phyloP scores from a whole-genome alignment of 2,797 vertebrate species.

The Arrhamphus sclerolepis region DNA sequence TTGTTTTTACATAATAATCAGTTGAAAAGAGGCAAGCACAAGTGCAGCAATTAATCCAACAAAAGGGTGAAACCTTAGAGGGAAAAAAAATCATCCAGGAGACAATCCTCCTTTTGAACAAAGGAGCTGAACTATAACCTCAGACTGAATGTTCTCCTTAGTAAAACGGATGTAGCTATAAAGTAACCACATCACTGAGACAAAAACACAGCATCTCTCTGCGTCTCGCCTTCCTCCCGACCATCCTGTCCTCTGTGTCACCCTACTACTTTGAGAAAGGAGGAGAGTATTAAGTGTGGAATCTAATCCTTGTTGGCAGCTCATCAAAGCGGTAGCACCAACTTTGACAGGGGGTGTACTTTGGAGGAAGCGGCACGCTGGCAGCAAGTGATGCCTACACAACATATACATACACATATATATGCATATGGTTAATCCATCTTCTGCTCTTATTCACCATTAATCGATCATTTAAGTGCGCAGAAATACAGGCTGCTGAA shows the following conservation, averaged over 20 bases:
- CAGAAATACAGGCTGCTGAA: too few relatives aligned
- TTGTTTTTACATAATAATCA: not conserved
- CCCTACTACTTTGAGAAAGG: conserved; percentile 73
- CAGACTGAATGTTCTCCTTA: conserved; percentile 28
- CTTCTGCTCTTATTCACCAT: too few relatives aligned
- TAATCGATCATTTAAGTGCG: too few relatives aligned
- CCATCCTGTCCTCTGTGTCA: conserved; percentile 74
- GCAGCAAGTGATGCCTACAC: conserved; percentile 51
- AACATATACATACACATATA: not conserved
- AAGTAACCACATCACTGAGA: conserved; percentile 41
- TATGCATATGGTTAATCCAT: too few relatives aligned
- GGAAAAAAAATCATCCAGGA: conserved; percentile 17
- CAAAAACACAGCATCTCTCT: conserved; percentile 64
- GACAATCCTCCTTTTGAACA: conserved; percentile 54
- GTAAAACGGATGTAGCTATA: conserved; percentile 55
- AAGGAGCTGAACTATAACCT: conserved; percentile 46
- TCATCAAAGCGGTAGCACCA: conserved; percentile 70
- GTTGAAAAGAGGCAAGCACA: conserved; percentile 12
- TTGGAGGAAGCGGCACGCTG: conserved; percentile 46
- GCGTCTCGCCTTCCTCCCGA: conserved; percentile 47
- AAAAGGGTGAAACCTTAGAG: conserved; percentile 38
- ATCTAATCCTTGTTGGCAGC: conserved; percentile 73
- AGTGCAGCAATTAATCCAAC: conserved; percentile 40
- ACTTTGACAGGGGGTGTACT: conserved; percentile 48
- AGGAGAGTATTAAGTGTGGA: conserved; percentile 74